Evolutionary conservation across 2,797 vertebrate species (phyloP).

Genomic region (Erpetoichthys calabaricus): DNA sequence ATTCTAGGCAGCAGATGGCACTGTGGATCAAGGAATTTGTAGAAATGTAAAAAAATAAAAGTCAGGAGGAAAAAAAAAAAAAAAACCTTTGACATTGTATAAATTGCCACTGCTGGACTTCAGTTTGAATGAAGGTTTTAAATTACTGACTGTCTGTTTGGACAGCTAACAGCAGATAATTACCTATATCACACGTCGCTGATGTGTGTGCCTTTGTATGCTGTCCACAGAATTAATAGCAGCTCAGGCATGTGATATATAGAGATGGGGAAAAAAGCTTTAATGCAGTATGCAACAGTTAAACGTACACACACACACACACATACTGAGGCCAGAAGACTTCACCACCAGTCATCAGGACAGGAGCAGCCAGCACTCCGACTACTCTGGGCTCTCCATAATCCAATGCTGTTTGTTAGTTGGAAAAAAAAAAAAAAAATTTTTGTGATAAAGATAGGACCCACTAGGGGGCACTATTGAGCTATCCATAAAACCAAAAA

Average conservation of each 20-base stretch:
- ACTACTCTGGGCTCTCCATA: too few species aligned
- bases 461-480: neutral
- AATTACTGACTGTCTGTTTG: slow-evolving; percentile 4
- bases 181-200: neutral
- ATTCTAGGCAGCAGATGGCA: neutral
- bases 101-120: slow-evolving; percentile 1
- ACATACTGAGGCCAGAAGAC: too few species aligned
- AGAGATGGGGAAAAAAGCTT: neutral
- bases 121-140: slow-evolving; percentile 2
- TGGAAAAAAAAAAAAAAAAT: too few species aligned
- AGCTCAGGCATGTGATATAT: neutral
- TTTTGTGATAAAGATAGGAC: too few species aligned
- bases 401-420: too few species aligned
- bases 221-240: neutral
- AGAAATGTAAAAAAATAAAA: neutral
- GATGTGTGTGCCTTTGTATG: neutral
- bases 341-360: too few species aligned
- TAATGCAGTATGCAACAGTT: neutral
- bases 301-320: too few species aligned
- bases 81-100: slow-evolving; percentile 1
- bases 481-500: neutral
- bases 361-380: too few species aligned
- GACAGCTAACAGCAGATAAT: slow-evolving; percentile 2
- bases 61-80: neutral
- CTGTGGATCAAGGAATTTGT: neutral